Conservation (phyloP, 2,797 vertebrate species). For the Danio kyathit region DNA sequence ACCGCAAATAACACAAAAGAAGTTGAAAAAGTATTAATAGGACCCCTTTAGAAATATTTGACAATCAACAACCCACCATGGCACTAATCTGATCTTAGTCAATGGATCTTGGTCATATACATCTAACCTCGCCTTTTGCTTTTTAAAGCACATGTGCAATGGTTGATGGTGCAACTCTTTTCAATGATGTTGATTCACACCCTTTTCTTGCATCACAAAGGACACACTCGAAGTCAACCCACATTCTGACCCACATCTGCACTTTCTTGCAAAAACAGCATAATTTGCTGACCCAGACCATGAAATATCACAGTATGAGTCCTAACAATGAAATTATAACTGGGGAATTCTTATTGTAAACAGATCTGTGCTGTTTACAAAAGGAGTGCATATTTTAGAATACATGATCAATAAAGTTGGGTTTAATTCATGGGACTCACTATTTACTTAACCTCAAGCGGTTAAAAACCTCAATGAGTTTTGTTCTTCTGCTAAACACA, state of each 20-base stretch:
- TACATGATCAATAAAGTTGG: not conserved
- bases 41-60: no score
- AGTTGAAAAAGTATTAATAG: no score
- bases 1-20: no score
- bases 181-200: constrained; percentile 40
- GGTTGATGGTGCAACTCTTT: not conserved
- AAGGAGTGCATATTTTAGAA: constrained; percentile 1
- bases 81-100: not conserved
- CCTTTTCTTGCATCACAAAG: constrained; percentile 57
- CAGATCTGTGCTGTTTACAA: not conserved
- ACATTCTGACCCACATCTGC: constrained; percentile 47
- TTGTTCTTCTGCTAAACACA: no score
- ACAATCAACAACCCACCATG: no score
- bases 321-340: not conserved
- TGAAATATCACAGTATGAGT: not conserved
- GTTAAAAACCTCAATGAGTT: no score
- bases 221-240: no score
- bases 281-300: not conserved
- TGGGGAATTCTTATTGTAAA: not conserved
- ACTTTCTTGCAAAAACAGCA: constrained; percentile 22
- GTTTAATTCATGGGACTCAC: not conserved
- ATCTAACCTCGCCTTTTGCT: not conserved
- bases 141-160: not conserved
- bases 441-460: no score
- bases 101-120: not conserved